Evolutionary conservation across 2,797 vertebrate species (phyloP).

Genomic region (Lepus townsendii): DNA sequence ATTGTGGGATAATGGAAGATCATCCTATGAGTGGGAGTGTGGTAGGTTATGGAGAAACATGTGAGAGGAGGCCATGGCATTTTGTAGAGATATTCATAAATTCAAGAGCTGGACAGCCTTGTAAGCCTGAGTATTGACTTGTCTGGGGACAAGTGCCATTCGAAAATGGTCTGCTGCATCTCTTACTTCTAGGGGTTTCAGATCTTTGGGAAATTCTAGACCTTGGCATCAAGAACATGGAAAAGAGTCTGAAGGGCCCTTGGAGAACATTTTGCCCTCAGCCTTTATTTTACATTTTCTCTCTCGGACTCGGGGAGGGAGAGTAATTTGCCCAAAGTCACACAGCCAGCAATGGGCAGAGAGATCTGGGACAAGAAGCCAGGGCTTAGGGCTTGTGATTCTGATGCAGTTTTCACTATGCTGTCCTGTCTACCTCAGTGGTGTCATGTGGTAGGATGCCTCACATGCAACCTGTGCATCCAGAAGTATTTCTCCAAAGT

Average conservation of each 20-base stretch:
- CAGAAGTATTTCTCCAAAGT: constrained; percentile 51
- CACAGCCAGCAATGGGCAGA: background rate
- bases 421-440: background rate
- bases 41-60: background rate
- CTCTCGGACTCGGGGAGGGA: background rate
- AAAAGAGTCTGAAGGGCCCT: background rate
- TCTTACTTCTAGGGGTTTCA: background rate
- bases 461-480: background rate
- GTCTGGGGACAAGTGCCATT: background rate
- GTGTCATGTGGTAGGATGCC: background rate
- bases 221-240: background rate
- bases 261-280: background rate
- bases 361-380: background rate
- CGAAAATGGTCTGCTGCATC: background rate
- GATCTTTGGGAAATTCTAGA: background rate
- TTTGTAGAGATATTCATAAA: constrained; percentile 31
- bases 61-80: background rate
- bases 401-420: background rate
- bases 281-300: background rate
- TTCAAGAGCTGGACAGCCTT: background rate
- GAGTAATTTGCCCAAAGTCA: background rate
- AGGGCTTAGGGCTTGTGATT: background rate
- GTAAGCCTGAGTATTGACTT: background rate
- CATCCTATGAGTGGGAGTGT: background rate
- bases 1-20: background rate